Conservation (phyloP, 2,113 vertebrate genomes). For the Xiphias gladius region DNA sequence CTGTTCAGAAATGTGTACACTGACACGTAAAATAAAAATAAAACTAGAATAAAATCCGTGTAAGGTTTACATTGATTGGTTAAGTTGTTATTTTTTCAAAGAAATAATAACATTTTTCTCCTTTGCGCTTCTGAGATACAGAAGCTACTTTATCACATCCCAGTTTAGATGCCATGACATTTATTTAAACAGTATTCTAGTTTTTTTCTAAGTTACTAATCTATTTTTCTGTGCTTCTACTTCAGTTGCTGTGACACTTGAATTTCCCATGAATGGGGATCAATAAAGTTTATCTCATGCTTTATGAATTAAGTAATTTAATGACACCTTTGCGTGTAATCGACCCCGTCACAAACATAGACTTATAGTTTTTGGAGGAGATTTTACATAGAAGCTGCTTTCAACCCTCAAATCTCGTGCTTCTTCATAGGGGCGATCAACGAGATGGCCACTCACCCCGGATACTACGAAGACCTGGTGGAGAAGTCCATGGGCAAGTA, state of each 20-base stretch:
- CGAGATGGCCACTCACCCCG: constrained; percentile 96
- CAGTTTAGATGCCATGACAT: too few species aligned
- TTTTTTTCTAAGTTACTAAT: too few species aligned
- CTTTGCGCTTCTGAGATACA: too few species aligned
- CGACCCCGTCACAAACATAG: background rate
- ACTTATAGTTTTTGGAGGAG: background rate
- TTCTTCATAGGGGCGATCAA: constrained; percentile 91
- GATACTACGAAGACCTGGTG: constrained; percentile 97
- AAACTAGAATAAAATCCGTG: background rate
- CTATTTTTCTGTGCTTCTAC: too few species aligned
- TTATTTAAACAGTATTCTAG: too few species aligned
- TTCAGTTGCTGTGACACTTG: background rate
- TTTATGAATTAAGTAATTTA: background rate
- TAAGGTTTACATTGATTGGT: background rate
- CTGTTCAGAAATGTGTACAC: background rate
- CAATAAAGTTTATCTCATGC: background rate
- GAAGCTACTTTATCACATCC: too few species aligned
- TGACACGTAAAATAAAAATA: background rate
- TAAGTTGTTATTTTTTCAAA: too few species aligned
- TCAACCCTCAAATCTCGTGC: background rate
- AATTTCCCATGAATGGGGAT: background rate
- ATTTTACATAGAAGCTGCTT: background rate
- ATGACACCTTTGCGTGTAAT: background rate
- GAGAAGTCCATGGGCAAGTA: constrained; percentile 98
- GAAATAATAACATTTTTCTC: too few species aligned